These are phyloP conservation scores for Mus caroli DNA, from an alignment of 2,797 vertebrate genomes.

Conservation along the genomic window DNA sequence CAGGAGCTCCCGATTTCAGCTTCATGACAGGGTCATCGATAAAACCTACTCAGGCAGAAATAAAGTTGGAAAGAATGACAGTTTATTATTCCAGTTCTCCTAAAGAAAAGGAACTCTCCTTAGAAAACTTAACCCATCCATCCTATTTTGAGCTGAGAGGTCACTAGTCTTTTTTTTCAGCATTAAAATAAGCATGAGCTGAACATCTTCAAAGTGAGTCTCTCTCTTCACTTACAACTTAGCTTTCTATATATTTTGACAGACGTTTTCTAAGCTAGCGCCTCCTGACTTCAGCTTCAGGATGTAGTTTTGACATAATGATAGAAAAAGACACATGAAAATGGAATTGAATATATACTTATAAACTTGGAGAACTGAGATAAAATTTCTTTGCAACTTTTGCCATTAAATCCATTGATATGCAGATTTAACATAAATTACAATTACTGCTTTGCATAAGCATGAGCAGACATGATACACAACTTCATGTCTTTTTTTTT, in stretches of 20 bases:
- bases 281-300: neutral
- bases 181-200: conserved; percentile 68
- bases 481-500: neutral
- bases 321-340: neutral
- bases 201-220: conserved; percentile 41
- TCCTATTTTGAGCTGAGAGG: conserved; percentile 58
- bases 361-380: neutral
- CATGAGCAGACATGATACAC: neutral
- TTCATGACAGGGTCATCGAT: conserved; percentile 68
- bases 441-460: neutral
- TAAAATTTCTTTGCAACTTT: neutral
- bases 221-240: conserved; percentile 5
- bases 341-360: neutral
- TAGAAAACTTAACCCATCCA: conserved; percentile 48
- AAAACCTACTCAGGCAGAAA: conserved; percentile 77
- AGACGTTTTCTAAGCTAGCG: conserved; percentile 26
- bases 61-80: neutral
- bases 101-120: conserved; percentile 39
- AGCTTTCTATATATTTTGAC: conserved; percentile 39
- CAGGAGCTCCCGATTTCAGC: conserved; percentile 41
- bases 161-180: conserved; percentile 67
- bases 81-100: conserved; percentile 68
- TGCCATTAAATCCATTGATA: neutral
- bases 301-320: conserved; percentile 7
- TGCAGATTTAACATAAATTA: neutral